Percentiles rank a stretch among this genome's conserved stretches.
Evolutionary conservation across 1,140 invertebrate species (phyloP).

Genomic region (Zaprionus africanus): DNA sequence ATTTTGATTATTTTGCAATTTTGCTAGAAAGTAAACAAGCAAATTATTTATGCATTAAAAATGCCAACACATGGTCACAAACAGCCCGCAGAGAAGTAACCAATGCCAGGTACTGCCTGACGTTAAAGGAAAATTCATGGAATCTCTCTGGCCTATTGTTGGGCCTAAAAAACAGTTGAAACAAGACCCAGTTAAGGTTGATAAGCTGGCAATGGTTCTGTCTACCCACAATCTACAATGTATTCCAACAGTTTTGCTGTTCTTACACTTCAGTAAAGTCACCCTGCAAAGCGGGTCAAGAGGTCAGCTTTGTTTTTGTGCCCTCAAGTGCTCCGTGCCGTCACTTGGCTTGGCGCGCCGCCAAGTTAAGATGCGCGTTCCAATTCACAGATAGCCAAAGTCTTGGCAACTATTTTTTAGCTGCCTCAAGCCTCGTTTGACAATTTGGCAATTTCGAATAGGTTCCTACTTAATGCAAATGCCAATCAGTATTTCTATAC

Average conservation of each 20-base stretch:
- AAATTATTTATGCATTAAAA: constrained; percentile 16
- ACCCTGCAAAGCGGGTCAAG: constrained; percentile 25
- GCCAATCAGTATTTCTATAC: not conserved
- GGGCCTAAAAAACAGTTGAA: constrained; percentile 11
- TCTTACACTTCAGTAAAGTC: not conserved
- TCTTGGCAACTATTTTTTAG: not conserved
- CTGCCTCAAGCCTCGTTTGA: not conserved
- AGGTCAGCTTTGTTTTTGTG: constrained; percentile 33
- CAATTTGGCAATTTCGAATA: constrained; percentile 21
- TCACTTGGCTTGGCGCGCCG: constrained; percentile 20
- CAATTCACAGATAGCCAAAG: constrained; percentile 20
- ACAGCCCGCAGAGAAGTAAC: not conserved
- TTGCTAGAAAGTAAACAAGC: constrained; percentile 11
- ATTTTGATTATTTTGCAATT: constrained; percentile 34
- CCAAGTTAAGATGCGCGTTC: constrained; percentile 20
- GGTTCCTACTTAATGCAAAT: not conserved
- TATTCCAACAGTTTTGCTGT: not conserved
- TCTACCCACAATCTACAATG: not conserved
- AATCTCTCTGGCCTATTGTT: constrained; percentile 7
- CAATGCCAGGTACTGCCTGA: not conserved
- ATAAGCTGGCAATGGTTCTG: constrained; percentile 1
- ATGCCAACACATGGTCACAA: not conserved
- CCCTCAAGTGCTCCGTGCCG: constrained; percentile 15
- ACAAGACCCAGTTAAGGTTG: not conserved
- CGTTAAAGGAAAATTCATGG: constrained; percentile 1